These are phyloP conservation scores for Spialia ferax DNA, from an alignment of 2,888 invertebrate species.

Conservation along the genomic window DNA sequence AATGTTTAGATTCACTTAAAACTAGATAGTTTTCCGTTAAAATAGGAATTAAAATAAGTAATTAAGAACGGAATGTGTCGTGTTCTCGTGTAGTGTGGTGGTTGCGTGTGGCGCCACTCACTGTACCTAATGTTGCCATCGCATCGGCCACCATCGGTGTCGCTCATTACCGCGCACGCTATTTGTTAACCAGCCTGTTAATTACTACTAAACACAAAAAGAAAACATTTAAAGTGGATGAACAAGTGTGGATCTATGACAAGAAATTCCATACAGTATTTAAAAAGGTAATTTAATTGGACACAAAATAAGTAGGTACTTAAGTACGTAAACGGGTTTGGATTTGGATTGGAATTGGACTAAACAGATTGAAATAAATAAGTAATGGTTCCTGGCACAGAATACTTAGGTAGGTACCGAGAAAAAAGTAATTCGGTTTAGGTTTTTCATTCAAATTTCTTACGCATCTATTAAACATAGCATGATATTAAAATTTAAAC, in stretches of 20 bases:
- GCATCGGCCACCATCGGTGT: conserved; percentile 21
- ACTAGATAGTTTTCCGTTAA: neutral
- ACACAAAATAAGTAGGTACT: neutral
- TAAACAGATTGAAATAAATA: too few species aligned
- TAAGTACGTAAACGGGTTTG: neutral
- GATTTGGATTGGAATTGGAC: too few species aligned
- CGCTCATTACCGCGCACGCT: conserved; percentile 15
- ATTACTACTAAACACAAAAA: neutral
- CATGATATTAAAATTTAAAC: too few species aligned
- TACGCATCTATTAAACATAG: too few species aligned
- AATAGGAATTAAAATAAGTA: conserved; percentile 15
- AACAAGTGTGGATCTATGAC: neutral
- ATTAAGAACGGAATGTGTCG: conserved; percentile 23
- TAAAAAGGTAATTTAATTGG: neutral
- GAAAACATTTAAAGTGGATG: neutral
- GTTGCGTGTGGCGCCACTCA: conserved; percentile 30
- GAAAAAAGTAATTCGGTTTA: too few species aligned
- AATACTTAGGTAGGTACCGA: too few species aligned
- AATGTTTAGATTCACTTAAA: too few species aligned
- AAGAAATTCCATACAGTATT: neutral
- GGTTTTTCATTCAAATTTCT: too few species aligned
- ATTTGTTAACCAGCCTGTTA: conserved; percentile 12
- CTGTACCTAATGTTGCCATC: conserved; percentile 44
- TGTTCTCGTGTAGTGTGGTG: conserved; percentile 10
- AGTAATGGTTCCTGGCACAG: too few species aligned